phyloP scores from a whole-genome alignment of 1,140 invertebrate species.

The Yoshiicerus persimilis region DNA sequence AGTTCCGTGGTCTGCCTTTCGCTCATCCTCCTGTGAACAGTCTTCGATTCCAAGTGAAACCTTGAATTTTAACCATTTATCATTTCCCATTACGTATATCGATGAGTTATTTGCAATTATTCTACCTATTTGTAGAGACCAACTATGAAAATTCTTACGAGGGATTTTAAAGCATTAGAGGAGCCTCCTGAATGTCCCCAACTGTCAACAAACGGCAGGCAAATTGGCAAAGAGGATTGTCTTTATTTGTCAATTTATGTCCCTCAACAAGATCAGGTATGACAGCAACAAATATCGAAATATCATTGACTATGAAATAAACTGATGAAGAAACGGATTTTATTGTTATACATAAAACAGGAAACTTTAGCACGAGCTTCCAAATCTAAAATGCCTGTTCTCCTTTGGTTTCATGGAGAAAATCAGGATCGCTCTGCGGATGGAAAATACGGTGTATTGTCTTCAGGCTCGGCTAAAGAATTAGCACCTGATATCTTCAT shows the following conservation, averaged over 20 bases:
- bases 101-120: neutral
- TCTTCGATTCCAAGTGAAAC: slow-evolving; percentile 39
- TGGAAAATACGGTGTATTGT: slow-evolving; percentile 88
- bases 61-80: no score
- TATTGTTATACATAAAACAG: neutral
- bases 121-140: slow-evolving; percentile 30
- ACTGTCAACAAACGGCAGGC: neutral
- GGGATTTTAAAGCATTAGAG: slow-evolving; percentile 25
- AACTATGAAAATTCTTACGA: neutral
- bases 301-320: neutral
- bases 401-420: slow-evolving; percentile 92
- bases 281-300: neutral
- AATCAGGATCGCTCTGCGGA: slow-evolving; percentile 86
- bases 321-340: neutral
- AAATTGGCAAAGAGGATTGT: slow-evolving; percentile 60
- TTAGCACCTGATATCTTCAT: slow-evolving; percentile 32
- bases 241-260: slow-evolving; percentile 60
- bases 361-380: neutral
- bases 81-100: neutral
- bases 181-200: slow-evolving; percentile 38
- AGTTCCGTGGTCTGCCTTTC: slow-evolving; percentile 29
- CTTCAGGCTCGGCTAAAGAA: slow-evolving; percentile 58
- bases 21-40: slow-evolving; percentile 16
- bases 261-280: slow-evolving; percentile 46
- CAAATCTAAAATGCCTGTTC: slow-evolving; percentile 63